phyloP scores from a whole-genome alignment of 2,888 invertebrate genomes.

The Empis stercorea region DNA sequence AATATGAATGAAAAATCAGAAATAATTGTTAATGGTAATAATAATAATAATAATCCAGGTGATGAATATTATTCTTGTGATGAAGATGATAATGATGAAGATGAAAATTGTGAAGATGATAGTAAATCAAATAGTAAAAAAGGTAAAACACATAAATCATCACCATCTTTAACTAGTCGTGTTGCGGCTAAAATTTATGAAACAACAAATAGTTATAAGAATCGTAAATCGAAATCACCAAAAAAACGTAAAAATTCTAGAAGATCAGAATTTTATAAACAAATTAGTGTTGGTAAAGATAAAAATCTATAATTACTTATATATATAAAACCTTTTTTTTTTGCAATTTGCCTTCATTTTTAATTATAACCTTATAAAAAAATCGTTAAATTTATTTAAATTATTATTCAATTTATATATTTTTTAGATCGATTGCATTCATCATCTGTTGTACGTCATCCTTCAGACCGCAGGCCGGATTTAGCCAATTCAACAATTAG shows the following conservation, averaged over 20 bases:
- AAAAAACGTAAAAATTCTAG: constrained; percentile 23
- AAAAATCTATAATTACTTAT: too few relatives aligned
- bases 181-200: constrained; percentile 31
- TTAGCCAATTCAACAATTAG: constrained; percentile 26
- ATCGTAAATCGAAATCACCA: constrained; percentile 20
- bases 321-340: neutral
- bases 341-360: neutral
- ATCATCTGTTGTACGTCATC: constrained; percentile 33
- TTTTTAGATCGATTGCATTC: constrained; percentile 30
- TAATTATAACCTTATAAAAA: too few relatives aligned
- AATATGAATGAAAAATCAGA: too few relatives aligned
- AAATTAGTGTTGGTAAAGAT: constrained; percentile 28
- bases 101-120: neutral
- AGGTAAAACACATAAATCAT: constrained; percentile 17
- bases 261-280: constrained; percentile 26
- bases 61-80: too few relatives aligned
- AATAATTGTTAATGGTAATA: too few relatives aligned
- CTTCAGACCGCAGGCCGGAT: constrained; percentile 35
- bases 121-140: constrained; percentile 15
- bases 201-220: constrained; percentile 27
- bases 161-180: constrained; percentile 31
- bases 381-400: neutral
- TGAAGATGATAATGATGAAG: constrained; percentile 4
- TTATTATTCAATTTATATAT: constrained; percentile 6
- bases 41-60: too few relatives aligned